These are phyloP conservation scores for Eudasyphora cyanicolor DNA, from an alignment of 2,888 invertebrate species.

Conservation along the genomic window DNA sequence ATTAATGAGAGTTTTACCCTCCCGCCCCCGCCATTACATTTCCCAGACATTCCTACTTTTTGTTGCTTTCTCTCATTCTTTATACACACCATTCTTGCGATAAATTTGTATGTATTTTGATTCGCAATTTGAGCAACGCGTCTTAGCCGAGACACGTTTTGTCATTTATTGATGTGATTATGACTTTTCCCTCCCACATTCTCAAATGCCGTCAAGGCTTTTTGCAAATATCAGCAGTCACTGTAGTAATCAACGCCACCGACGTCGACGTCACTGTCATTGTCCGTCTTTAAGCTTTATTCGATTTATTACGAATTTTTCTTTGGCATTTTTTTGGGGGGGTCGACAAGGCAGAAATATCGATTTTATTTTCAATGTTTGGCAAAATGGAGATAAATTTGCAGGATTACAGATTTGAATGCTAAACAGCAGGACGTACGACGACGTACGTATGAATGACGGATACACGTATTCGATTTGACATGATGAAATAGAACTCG, in stretches of 20 bases:
- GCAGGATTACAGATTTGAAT: background rate
- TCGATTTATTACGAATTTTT: background rate
- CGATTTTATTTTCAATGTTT: background rate
- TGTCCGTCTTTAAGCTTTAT: background rate
- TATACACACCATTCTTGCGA: background rate
- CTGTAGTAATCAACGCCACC: background rate
- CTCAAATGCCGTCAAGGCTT: background rate
- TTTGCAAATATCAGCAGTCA: background rate
- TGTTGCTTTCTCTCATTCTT: background rate
- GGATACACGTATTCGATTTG: constrained; percentile 1
- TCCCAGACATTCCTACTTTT: background rate
- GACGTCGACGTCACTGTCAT: background rate
- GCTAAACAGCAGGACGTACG: constrained; percentile 1
- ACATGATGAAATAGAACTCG: background rate
- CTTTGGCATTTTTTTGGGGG: background rate
- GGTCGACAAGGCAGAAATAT: background rate
- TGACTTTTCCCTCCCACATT: constrained; percentile 15
- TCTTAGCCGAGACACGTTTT: constrained; percentile 25
- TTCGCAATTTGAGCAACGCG: constrained; percentile 29
- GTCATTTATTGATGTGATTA: constrained; percentile 39
- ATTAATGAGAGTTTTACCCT: background rate
- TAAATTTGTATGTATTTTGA: background rate
- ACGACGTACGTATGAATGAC: too few species aligned
- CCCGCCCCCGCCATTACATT: background rate
- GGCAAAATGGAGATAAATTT: background rate